Conservation (phyloP, 2,888 invertebrate genomes). For the Drosophila mercatorum region DNA sequence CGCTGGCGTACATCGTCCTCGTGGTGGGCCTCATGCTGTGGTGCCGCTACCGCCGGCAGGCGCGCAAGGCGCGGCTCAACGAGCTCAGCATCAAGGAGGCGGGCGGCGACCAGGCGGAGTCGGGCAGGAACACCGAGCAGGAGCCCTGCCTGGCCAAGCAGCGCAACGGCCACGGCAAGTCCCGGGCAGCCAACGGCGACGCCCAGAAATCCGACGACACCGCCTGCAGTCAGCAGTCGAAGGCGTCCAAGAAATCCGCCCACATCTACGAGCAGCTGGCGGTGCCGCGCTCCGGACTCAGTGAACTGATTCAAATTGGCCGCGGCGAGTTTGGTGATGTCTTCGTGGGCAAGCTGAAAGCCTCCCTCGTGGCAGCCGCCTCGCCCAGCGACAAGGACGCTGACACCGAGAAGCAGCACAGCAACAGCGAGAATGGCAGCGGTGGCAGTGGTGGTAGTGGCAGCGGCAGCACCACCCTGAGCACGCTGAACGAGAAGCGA, state of each 20-base stretch:
- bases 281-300: constrained; percentile 90
- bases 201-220: constrained; percentile 88
- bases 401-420: constrained; percentile 79
- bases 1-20: constrained; percentile 95
- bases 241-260: constrained; percentile 86
- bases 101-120: constrained; percentile 82
- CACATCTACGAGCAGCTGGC: constrained; percentile 91
- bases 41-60: constrained; percentile 91
- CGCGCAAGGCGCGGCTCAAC: constrained; percentile 85
- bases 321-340: constrained; percentile 97
- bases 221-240: constrained; percentile 88
- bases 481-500: constrained; percentile 81
- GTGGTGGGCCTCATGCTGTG: constrained; percentile 97
- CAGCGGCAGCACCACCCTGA: constrained; percentile 67
- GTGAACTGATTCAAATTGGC: constrained; percentile 89
- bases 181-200: constrained; percentile 85
- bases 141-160: constrained; percentile 84
- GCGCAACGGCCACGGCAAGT: constrained; percentile 82
- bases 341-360: constrained; percentile 89
- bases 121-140: constrained; percentile 79
- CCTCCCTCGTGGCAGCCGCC: constrained; percentile 55
- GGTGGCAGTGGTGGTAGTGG: constrained; percentile 47
- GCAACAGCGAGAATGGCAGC: constrained; percentile 73
- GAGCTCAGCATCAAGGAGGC: constrained; percentile 87
- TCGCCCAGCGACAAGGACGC: constrained; percentile 67